Conservation (phyloP, 2,888 invertebrate species). For the Podotricha telesiphe region DNA sequence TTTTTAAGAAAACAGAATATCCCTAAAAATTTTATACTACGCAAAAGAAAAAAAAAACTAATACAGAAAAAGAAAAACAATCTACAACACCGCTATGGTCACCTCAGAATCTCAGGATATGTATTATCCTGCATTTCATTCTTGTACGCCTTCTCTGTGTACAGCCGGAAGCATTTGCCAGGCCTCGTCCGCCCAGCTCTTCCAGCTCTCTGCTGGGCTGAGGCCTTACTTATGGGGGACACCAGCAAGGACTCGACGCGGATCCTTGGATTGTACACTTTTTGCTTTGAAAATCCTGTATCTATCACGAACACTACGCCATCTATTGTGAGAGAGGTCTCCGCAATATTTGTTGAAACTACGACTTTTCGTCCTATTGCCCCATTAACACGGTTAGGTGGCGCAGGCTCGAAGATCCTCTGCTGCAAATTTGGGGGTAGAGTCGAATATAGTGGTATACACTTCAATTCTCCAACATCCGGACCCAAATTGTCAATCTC, state of each 20-base stretch:
- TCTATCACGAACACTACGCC: slow-evolving; percentile 99
- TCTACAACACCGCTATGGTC: slow-evolving; percentile 51
- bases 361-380: slow-evolving; percentile 96
- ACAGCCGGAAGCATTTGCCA: slow-evolving; percentile 98
- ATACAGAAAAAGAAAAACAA: too few species aligned
- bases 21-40: too few species aligned
- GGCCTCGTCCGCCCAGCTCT: slow-evolving; percentile 99
- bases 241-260: slow-evolving; percentile 98
- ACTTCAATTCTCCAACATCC: slow-evolving; percentile 98
- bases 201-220: slow-evolving; percentile 98
- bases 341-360: slow-evolving; percentile 99
- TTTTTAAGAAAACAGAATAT: too few species aligned
- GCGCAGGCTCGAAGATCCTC: slow-evolving; percentile 98
- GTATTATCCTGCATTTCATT: slow-evolving; percentile 99
- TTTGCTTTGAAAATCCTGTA: slow-evolving; percentile 99
- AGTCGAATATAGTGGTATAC: slow-evolving; percentile 99
- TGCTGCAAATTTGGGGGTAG: slow-evolving; percentile 98
- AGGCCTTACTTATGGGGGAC: slow-evolving; percentile 99
- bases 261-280: slow-evolving; percentile 93
- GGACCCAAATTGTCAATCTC: slow-evolving; percentile 97
- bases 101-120: slow-evolving; percentile 94
- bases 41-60: slow-evolving; percentile 9
- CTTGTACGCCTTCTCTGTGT: slow-evolving; percentile 96
- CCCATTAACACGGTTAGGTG: slow-evolving; percentile 94
- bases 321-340: slow-evolving; percentile 99